These are phyloP conservation scores for Epinephelus awoara DNA, from an alignment of 2,797 vertebrate genomes.

Conservation along the genomic window DNA sequence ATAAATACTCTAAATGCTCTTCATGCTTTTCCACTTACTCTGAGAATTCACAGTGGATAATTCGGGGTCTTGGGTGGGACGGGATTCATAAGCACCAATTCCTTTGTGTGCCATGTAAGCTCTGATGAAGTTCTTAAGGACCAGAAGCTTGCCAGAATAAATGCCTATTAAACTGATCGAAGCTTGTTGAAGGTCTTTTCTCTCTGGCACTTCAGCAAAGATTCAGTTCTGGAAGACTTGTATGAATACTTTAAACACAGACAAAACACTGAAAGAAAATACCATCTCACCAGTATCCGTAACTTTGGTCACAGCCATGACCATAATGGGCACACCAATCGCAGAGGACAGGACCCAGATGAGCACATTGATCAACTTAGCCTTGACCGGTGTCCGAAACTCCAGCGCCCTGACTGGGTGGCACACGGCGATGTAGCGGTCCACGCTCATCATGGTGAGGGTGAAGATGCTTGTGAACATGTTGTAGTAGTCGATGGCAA, in stretches of 20 bases:
- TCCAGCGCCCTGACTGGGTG: constrained; percentile 93
- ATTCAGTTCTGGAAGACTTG: background rate
- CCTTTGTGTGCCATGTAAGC: constrained; percentile 1
- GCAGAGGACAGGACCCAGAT: constrained; percentile 95
- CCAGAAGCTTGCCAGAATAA: background rate
- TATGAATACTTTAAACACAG: background rate
- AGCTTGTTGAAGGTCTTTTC: constrained; percentile 9
- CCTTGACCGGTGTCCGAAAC: constrained; percentile 93
- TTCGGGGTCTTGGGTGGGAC: background rate
- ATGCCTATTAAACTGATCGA: constrained; percentile 9
- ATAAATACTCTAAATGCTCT: too few relatives aligned
- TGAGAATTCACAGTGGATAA: background rate
- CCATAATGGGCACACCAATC: constrained; percentile 93
- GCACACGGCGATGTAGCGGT: constrained; percentile 95
- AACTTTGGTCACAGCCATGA: constrained; percentile 92
- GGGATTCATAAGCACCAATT: background rate
- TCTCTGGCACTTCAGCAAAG: background rate
- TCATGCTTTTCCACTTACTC: background rate
- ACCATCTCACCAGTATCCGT: constrained; percentile 84
- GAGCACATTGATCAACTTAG: constrained; percentile 95
- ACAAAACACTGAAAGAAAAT: background rate
- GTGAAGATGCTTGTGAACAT: constrained; percentile 99
- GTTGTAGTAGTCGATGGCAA: constrained; percentile 97
- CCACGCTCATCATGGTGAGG: constrained; percentile 97
- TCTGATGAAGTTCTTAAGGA: background rate